Base-by-base conservation (phyloP, 2,888 invertebrate species). In the Rhabditoides inermis region DNA sequence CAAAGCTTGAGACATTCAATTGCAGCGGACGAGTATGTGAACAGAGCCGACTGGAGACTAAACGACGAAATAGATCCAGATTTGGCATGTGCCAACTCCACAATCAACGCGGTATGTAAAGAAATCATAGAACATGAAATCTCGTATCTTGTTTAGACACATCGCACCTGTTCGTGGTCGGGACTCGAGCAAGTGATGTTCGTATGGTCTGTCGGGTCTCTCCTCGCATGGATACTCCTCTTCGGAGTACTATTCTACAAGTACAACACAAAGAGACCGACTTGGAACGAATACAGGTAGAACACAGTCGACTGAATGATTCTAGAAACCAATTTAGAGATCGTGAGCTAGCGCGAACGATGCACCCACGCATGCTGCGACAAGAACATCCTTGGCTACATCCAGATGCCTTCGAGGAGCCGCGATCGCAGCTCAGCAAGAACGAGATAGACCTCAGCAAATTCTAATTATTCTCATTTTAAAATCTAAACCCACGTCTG, bases 391-490 rank as follows among this genome's bases (percentile, higher is more conserved):
- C 61, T 12, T 65, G 65, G 65, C 22, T 56, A 0, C 65, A 65
- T 45, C 58, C 60, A 6, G 63, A 65, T 40, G 65, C 65, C 7
- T 65, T 65, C 39, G 65, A 62, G 55, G 63, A 65, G 30, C 46
- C 49, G 7, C 45, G 56, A 10, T 49, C 49, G 30, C 49, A 37
- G 41, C 56, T 45, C 12, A 18, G 15, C 7, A 60, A 61, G 22
- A 58, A 56, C 20, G 60, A 59, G 50, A 55, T 63, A 20, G 51
- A 55, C 26, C 42, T 55, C 39, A 55, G 45, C 42, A 50, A 50
- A 35, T 54, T 45, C 27, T 50, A 32, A 46, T 44, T n/a, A n/a
- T n/a, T n/a, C n/a, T n/a, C n/a, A n/a, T n/a, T n/a, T n/a, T n/a
- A n/a, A n/a, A n/a, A n/a, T n/a, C n/a, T n/a, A n/a, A n/a, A n/a